Conservation (phyloP, 2,113 vertebrate species). For the Perca fluviatilis region DNA sequence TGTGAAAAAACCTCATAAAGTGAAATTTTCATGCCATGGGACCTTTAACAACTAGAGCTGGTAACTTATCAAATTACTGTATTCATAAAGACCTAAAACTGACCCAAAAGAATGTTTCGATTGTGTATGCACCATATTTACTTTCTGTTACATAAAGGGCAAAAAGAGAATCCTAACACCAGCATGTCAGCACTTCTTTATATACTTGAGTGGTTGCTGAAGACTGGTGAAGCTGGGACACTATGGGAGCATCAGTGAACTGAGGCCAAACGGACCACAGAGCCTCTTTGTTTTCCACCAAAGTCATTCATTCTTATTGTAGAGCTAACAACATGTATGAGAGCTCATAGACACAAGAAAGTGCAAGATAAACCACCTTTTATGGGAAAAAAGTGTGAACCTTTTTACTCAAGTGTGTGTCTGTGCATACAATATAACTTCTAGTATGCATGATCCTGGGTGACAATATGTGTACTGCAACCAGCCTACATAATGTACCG, state of each 20-base stretch:
- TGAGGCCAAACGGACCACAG: conserved; percentile 17
- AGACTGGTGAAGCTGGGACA: not conserved
- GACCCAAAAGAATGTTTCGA: not conserved
- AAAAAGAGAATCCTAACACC: conserved; percentile 3
- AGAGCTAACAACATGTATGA: not conserved
- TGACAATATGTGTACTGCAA: not conserved
- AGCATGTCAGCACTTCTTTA: not conserved
- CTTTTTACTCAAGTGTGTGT: not conserved
- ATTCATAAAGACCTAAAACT: not conserved
- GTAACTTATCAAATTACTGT: not conserved
- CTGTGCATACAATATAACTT: not conserved
- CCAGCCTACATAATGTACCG: not conserved
- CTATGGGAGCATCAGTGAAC: not conserved
- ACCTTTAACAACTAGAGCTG: too few relatives aligned
- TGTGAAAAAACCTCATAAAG: too few relatives aligned
- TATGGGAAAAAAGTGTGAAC: not conserved
- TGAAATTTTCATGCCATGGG: too few relatives aligned
- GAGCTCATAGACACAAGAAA: not conserved
- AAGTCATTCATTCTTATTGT: not conserved
- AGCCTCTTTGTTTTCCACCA: conserved; percentile 21
- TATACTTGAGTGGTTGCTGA: conserved; percentile 5
- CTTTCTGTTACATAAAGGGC: not conserved
- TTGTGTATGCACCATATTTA: not conserved
- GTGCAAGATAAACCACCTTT: not conserved
- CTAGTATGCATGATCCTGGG: not conserved